phyloP scores from a whole-genome alignment of 2,113 vertebrate genomes.

The Protobothrops mucrosquamatus region DNA sequence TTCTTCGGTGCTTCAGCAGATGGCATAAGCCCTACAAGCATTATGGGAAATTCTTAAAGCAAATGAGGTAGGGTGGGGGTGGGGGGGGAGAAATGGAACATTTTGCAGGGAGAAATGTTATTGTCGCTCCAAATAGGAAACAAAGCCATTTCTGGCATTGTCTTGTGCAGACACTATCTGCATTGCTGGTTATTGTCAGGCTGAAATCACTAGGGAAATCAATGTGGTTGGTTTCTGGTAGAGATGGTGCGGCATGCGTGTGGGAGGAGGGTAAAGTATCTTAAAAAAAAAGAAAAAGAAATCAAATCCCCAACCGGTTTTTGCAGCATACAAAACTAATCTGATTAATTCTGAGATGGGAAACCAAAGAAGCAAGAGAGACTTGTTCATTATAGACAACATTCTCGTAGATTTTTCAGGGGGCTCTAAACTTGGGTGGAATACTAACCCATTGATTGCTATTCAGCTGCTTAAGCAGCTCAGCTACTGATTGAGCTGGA shows the following conservation, averaged over 20 bases:
- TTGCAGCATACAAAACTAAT: conserved; percentile 52
- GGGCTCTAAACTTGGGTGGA: conserved; percentile 65
- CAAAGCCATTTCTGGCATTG: conserved; percentile 51
- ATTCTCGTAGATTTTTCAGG: conserved; percentile 63
- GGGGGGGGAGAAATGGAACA: not conserved
- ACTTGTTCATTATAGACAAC: conserved; percentile 56
- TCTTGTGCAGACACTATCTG: conserved; percentile 43
- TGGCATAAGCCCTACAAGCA: conserved; percentile 58
- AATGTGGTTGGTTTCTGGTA: conserved; percentile 34
- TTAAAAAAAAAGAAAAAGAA: not conserved
- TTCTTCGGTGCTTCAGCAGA: conserved; percentile 72
- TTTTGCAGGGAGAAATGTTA: conserved; percentile 33
- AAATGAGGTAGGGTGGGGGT: conserved; percentile 13
- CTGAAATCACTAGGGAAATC: conserved; percentile 58
- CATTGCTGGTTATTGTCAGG: conserved; percentile 41
- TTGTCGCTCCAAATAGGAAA: conserved; percentile 50
- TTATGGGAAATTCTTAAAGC: conserved; percentile 52
- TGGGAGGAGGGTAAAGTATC: not conserved
- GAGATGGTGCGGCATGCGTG: conserved; percentile 15
- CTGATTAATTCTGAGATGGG: conserved; percentile 66
- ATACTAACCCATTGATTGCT: conserved; percentile 58
- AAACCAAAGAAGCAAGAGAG: conserved; percentile 60
- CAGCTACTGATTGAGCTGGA: conserved; percentile 57
- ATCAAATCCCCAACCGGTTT: conserved; percentile 16
- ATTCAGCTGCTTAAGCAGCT: conserved; percentile 61